A percentile compares a stretch with the other conserved stretches of the same genome.
Evolutionary conservation across 2,797 vertebrate genomes (phyloP).

Genomic region (Morus bassanus): DNA sequence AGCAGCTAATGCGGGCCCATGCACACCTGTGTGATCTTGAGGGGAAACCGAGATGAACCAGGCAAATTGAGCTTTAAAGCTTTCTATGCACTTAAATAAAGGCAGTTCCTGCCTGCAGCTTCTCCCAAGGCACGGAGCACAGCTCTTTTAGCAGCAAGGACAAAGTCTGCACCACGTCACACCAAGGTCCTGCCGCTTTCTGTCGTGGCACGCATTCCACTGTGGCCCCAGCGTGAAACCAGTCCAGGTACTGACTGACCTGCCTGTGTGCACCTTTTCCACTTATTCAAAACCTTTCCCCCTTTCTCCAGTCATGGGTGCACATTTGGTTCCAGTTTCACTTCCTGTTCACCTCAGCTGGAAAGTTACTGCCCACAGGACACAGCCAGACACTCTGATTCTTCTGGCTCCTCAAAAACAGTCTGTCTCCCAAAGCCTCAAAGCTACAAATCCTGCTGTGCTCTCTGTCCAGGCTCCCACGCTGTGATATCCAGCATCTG

Average conservation of each 20-base stretch:
- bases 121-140: background rate
- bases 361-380: constrained; percentile 47
- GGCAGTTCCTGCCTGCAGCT: background rate
- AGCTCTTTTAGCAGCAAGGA: background rate
- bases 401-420: constrained; percentile 42
- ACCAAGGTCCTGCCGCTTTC: background rate
- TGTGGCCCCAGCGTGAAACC: background rate
- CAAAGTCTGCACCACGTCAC: background rate
- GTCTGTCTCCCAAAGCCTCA: constrained; percentile 28
- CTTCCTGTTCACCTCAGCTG: background rate
- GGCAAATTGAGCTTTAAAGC: background rate
- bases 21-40: background rate
- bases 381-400: constrained; percentile 29
- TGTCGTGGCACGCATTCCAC: background rate
- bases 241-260: background rate
- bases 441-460: constrained; percentile 30
- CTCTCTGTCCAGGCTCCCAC: constrained; percentile 18
- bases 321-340: background rate
- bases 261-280: background rate
- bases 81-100: background rate
- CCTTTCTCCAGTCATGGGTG: background rate
- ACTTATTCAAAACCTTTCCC: background rate
- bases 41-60: background rate
- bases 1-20: background rate
- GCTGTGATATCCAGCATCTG: constrained; percentile 7